Conservation (phyloP, 2,113 vertebrate species). For the Alouatta palliata region DNA sequence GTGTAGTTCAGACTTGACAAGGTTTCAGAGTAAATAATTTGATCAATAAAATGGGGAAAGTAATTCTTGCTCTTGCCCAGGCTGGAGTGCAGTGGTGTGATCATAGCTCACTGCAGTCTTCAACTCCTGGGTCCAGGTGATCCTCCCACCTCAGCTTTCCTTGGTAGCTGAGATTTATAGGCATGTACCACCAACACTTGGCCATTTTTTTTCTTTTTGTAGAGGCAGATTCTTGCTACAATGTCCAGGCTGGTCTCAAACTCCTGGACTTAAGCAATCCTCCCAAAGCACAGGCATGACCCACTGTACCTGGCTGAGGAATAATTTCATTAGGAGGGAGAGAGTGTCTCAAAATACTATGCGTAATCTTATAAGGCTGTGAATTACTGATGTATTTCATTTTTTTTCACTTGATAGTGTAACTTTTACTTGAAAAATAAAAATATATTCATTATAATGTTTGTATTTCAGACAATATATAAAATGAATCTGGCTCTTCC, state of each 20-base stretch:
- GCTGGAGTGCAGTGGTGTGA: too few relatives aligned
- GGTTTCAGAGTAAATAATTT: neutral
- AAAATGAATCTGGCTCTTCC: neutral
- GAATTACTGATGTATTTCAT: neutral
- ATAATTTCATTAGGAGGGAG: neutral
- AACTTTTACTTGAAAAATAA: constrained; percentile 1
- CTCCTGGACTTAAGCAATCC: too few relatives aligned
- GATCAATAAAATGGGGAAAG: neutral
- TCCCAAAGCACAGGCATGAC: too few relatives aligned
- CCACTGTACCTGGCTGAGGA: neutral
- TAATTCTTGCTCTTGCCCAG: neutral
- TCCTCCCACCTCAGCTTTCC: too few relatives aligned
- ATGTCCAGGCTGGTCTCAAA: too few relatives aligned
- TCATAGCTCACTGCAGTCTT: too few relatives aligned
- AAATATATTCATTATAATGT: neutral
- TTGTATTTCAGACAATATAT: neutral
- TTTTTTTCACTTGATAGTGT: neutral
- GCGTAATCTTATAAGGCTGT: neutral
- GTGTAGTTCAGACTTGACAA: neutral
- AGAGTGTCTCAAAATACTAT: neutral
- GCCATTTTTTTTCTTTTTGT: too few relatives aligned
- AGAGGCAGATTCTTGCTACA: too few relatives aligned
- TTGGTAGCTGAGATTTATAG: too few relatives aligned
- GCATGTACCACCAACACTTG: too few relatives aligned
- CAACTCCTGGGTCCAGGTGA: too few relatives aligned